Evolutionary conservation across 2,888 invertebrate species (phyloP).

Genomic region (Alloscopus bannaensis): DNA sequence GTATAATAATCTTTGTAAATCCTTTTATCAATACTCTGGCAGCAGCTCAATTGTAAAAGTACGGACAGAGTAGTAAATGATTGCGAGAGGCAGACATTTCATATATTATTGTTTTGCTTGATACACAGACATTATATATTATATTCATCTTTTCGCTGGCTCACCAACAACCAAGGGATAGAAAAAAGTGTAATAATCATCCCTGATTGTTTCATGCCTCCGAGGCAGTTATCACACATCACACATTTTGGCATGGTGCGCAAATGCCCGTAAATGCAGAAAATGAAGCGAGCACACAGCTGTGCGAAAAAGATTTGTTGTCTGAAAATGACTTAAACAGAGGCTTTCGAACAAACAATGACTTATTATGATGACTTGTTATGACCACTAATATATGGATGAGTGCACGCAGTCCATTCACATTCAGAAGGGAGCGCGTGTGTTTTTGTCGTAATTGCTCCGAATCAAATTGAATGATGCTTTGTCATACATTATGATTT

Average conservation of each 20-base stretch:
- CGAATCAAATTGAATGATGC: not conserved
- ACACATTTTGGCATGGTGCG: slow-evolving; percentile 1
- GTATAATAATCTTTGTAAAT: slow-evolving; percentile 15
- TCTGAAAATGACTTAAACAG: slow-evolving; percentile 5
- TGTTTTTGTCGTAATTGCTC: not conserved
- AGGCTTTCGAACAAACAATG: slow-evolving; percentile 15
- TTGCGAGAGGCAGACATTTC: not conserved
- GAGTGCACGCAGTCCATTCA: not conserved
- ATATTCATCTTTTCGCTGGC: too few relatives aligned
- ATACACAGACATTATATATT: not conserved
- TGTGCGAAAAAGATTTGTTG: not conserved
- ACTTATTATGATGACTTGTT: slow-evolving; percentile 32
- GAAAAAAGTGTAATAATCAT: slow-evolving; percentile 34
- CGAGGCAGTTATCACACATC: slow-evolving; percentile 15
- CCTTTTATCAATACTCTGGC: slow-evolving; percentile 27
- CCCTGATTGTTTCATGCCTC: slow-evolving; percentile 39
- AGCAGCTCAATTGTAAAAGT: not conserved
- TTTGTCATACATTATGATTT: not conserved
- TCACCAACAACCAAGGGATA: not conserved
- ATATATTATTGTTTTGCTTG: not conserved
- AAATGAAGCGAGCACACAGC: not conserved
- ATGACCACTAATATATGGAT: slow-evolving; percentile 21
- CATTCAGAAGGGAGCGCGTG: not conserved
- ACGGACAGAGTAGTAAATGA: not conserved
- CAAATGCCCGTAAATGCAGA: not conserved